Evolutionary conservation across 1,140 invertebrate species (phyloP), one percentile per base, ranked within the genome.

Genomic region (Acromyrmex charruanus): DNA sequence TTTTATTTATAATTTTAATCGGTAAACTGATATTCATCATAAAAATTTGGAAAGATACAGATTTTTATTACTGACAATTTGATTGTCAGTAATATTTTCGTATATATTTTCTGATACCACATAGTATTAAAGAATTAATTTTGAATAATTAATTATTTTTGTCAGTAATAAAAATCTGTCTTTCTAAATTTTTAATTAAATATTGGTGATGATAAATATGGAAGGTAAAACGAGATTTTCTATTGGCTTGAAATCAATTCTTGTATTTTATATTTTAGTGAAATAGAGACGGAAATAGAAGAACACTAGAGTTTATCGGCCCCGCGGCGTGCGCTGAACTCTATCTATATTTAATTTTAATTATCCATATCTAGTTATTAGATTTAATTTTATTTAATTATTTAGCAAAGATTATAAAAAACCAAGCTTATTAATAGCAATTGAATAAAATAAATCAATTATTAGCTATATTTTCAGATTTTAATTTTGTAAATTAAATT

Each of bases 301-400:
- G 35, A 44, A 63, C 21, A 4, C 0, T 65, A 3, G 9, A n/a
- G 49, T 68, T 79, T 25, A 25, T 80, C 44, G 65, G 68, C 49
- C 49, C 7, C 28, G n/a, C 9, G 9, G 10, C 51, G 49, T 39
- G n/a, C 77, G 35, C 9, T 53, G 61, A 68, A 69, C 49, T 66
- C 31, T 28, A 14, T 31, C 25, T 66, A n/a, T 31, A 74, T 49
- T 53, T 80, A 25, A 71, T 71, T 55, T 69, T 71, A 71, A 39
- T 55, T 1, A 39, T 39, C 35, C 31, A 6, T 55, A 51, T 71
- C 49, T 71, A n/a, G 25, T 55, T 44, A 81, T 28, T n/a, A n/a
- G 28, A 80, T 80, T 53, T 53, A 7, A 80, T 10, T 80, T 53
- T 25, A 69, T 39, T 69, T 69, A 77, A 63, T 63, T 77, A 28